A percentile compares a stretch with the other conserved stretches of the same genome.
phyloP scores from a whole-genome alignment of 2,888 invertebrate genomes.

The Cryptus armator region DNA sequence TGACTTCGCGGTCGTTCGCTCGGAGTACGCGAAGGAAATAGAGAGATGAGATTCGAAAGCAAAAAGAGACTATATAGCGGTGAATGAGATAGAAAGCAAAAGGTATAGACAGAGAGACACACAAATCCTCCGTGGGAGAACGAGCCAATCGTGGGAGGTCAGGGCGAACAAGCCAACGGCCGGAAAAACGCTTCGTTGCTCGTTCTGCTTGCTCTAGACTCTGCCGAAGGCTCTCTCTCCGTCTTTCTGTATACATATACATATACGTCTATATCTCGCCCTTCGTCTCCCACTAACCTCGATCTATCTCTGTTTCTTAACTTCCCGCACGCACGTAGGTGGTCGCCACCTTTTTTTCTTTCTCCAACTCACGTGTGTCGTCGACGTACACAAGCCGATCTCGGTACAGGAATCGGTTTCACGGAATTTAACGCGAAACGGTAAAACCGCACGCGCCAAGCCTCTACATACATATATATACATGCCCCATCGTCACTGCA shows the following conservation, averaged over 20 bases:
- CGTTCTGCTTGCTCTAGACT: constrained; percentile 25
- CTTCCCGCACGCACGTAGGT: constrained; percentile 48
- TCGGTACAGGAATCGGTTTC: constrained; percentile 29
- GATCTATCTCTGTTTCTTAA: constrained; percentile 27
- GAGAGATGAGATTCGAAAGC: constrained; percentile 62
- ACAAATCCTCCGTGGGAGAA: constrained; percentile 55
- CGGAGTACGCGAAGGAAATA: neutral
- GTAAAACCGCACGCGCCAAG: constrained; percentile 41
- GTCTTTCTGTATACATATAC: neutral
- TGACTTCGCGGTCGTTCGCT: neutral
- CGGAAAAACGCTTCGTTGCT: constrained; percentile 50
- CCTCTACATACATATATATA: constrained; percentile 10
- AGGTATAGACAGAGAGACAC: constrained; percentile 5
- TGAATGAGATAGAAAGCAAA: constrained; percentile 17
- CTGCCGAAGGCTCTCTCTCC: constrained; percentile 19
- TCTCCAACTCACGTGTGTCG: constrained; percentile 3
- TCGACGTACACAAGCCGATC: neutral
- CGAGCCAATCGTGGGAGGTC: constrained; percentile 66
- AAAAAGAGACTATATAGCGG: constrained; percentile 26
- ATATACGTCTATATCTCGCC: too few species aligned
- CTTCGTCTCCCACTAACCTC: neutral
- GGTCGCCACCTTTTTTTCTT: constrained; percentile 32
- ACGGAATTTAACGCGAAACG: constrained; percentile 41
- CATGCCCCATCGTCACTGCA: neutral
- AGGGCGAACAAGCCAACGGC: constrained; percentile 55